Evolutionary conservation across 1,140 invertebrate species (phyloP).

Genomic region (Steinernema feltiae): DNA sequence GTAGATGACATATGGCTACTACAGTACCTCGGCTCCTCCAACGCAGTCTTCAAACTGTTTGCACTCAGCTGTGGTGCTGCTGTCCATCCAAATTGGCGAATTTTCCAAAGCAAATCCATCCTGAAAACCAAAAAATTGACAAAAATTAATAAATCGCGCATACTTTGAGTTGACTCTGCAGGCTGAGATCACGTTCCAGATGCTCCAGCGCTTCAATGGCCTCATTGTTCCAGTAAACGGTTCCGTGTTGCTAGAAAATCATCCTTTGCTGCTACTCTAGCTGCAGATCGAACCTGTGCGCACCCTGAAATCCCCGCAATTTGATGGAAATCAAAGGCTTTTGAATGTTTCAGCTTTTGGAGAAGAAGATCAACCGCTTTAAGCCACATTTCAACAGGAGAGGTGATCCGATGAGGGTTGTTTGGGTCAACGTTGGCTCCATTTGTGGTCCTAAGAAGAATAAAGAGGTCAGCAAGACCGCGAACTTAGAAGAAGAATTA

Average conservation of each 20-base stretch:
- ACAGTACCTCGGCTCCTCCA: slow-evolving; percentile 68
- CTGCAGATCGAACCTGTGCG: slow-evolving; percentile 25
- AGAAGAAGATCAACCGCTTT: slow-evolving; percentile 85
- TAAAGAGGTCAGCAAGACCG: neutral
- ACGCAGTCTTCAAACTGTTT: slow-evolving; percentile 70
- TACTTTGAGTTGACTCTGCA: neutral
- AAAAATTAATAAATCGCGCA: neutral
- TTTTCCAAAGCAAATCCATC: slow-evolving; percentile 69
- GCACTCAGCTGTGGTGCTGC: slow-evolving; percentile 77
- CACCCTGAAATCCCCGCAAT: slow-evolving; percentile 29
- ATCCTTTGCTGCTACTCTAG: neutral
- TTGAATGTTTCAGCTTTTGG: slow-evolving; percentile 68
- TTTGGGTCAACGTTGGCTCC: slow-evolving; percentile 67
- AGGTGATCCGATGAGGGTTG: slow-evolving; percentile 66
- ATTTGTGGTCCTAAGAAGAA: slow-evolving; percentile 52
- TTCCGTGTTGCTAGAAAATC: slow-evolving; percentile 36
- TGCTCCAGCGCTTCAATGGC: neutral
- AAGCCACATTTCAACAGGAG: slow-evolving; percentile 84
- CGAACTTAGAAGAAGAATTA: neutral
- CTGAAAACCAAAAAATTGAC: slow-evolving; percentile 22
- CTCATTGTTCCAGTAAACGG: slow-evolving; percentile 29
- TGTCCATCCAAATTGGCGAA: slow-evolving; percentile 95
- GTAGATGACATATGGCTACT: too few species aligned
- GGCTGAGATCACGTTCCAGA: neutral
- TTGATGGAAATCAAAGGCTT: neutral